Base-by-base conservation (phyloP, 37 sponge, comb jelly and placozoan genomes). In the Chondrosia reniformis region DNA sequence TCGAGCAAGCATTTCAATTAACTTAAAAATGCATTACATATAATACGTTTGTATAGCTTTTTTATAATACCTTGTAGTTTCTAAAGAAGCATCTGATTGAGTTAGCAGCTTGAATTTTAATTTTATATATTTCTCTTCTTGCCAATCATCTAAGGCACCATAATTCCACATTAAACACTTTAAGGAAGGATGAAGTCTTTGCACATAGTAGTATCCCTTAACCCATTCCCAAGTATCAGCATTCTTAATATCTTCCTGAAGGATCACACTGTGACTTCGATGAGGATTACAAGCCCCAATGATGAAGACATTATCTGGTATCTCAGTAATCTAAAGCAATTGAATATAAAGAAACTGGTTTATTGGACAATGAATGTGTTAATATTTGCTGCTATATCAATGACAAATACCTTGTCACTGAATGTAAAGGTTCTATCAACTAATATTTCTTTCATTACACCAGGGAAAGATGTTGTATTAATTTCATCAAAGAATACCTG, bases 401-500 rank as follows among this genome's bases (percentile, higher is more conserved):
- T n/a, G n/a, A n/a, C n/a, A n/a, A n/a, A n/a, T n/a, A n/a, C n/a
- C n/a, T n/a, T n/a, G n/a, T n/a, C n/a, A n/a, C n/a, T n/a, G n/a
- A n/a, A n/a, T n/a, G n/a, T n/a, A n/a, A n/a, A n/a, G n/a, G n/a
- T n/a, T 65, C 79, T 80, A 80, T 95, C 95, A 17, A 95, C 78
- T 39, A 95, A 76, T 33, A 95, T 83, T 71, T 95, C 95, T 57
- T 95, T 95, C 81, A 95, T 85, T 5, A 95, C 79, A 22, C 95
- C 95, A 32, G 87, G 63, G 64, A 91, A 90, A 17, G 87, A 89
- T 33, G 95, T 85, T 12, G 95, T 94, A 75, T 94, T 94, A 59
- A 94, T 83, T 46, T 95, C 95, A 79, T 95, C 95, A 58, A 95
- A 71, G 85, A 95, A 95, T 49, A 91, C 89, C 91, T 91, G 42